Conservation (phyloP, 2,113 vertebrate species). For the Vidua macroura region DNA sequence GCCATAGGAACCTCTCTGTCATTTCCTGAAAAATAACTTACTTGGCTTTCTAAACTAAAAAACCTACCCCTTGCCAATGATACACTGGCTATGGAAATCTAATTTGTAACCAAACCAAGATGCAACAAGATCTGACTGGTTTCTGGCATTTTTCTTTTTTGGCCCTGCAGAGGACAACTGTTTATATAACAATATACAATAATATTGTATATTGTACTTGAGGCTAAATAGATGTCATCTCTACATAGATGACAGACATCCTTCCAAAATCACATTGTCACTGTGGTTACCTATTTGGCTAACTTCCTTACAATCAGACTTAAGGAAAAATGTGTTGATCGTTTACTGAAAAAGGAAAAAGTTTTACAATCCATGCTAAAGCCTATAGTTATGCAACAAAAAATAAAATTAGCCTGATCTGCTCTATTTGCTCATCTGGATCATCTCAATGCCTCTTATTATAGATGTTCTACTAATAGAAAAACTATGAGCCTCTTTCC, state of each 20-base stretch:
- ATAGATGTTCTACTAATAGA: not conserved
- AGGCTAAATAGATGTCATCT: no score
- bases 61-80: not conserved
- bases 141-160: not conserved
- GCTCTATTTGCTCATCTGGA: not conserved
- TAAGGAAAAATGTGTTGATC: not conserved
- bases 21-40: conserved; percentile 64
- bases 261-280: not conserved
- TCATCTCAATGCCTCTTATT: not conserved
- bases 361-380: not conserved
- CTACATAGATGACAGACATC: not conserved
- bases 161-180: not conserved
- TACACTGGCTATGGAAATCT: conserved; percentile 24
- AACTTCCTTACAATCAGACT: not conserved
- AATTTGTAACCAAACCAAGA: conserved; percentile 29
- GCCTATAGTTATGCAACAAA: not conserved
- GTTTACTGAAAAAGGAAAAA: not conserved
- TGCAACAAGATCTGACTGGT: not conserved
- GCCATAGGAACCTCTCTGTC: conserved; percentile 37
- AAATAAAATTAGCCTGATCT: not conserved
- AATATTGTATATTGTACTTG: no score
- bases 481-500: not conserved
- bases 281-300: not conserved
- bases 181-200: no score
- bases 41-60: conserved; percentile 39